These are phyloP conservation scores for Datnioides undecimradiatus DNA, from an alignment of 2,113 vertebrate species.

Conservation along the genomic window DNA sequence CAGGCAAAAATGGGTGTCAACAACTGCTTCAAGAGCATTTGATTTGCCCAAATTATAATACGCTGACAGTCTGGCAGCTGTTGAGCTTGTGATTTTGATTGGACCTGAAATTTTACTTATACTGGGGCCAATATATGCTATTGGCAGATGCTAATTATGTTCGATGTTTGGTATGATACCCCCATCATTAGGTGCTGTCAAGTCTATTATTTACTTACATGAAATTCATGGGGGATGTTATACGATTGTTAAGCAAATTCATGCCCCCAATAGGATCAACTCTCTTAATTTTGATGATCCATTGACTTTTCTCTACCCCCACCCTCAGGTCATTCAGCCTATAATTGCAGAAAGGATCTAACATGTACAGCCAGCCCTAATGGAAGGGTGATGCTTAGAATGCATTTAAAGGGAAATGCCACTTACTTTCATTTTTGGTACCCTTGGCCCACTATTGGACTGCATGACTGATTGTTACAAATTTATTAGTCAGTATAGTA, in stretches of 20 bases:
- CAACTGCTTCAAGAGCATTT: background rate
- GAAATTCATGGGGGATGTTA: background rate
- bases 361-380: constrained; percentile 48
- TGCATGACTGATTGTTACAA: constrained; percentile 16
- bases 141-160: background rate
- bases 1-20: background rate
- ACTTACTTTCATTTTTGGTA: constrained; percentile 56
- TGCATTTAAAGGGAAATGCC: constrained; percentile 72
- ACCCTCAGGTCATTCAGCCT: constrained; percentile 12
- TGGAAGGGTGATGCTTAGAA: constrained; percentile 32
- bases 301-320: background rate
- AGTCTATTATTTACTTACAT: background rate
- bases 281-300: background rate
- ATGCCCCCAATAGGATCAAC: background rate
- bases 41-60: background rate
- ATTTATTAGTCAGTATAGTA: background rate
- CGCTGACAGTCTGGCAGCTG: background rate
- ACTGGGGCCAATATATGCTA: background rate
- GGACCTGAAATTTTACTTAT: background rate
- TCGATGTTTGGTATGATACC: no score
- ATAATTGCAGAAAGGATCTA: constrained; percentile 5
- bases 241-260: background rate
- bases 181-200: background rate
- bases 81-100: background rate
- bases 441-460: background rate